Conservation (phyloP, 2,888 invertebrate species). For the Fabriciana adippe region DNA sequence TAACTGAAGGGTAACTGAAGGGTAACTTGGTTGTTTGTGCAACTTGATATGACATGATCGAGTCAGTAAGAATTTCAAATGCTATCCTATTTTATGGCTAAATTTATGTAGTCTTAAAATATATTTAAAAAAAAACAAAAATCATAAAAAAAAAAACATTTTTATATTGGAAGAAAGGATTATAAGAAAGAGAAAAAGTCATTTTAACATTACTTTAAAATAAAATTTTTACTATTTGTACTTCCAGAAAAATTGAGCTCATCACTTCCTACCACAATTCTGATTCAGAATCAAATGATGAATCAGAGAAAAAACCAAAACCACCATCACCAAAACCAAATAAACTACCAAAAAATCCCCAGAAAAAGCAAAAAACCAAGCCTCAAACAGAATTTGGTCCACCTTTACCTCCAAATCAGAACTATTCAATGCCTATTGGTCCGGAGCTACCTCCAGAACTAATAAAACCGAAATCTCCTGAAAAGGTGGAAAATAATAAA, state of each 20-base stretch:
- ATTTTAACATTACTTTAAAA: too few species aligned
- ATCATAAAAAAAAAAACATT: too few species aligned
- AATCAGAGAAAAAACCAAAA: slow-evolving; percentile 52
- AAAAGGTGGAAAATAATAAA: slow-evolving; percentile 40
- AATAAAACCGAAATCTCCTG: slow-evolving; percentile 45
- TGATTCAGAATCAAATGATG: slow-evolving; percentile 80
- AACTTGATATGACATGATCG: too few species aligned
- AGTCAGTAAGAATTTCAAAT: too few species aligned
- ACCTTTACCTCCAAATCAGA: slow-evolving; percentile 59
- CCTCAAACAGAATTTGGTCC: slow-evolving; percentile 62
- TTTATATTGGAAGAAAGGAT: too few species aligned
- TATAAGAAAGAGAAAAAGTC: too few species aligned
- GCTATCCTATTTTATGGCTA: too few species aligned
- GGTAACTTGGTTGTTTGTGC: too few species aligned
- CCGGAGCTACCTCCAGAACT: slow-evolving; percentile 65
- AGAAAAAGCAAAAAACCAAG: slow-evolving; percentile 61
- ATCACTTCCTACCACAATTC: slow-evolving; percentile 81
- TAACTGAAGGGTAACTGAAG: too few species aligned
- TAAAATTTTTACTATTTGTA: not conserved
- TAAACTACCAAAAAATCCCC: slow-evolving; percentile 45
- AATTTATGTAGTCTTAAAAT: too few species aligned
- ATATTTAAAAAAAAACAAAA: too few species aligned
- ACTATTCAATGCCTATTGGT: slow-evolving; percentile 67
- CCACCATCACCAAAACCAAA: slow-evolving; percentile 41
- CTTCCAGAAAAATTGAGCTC: slow-evolving; percentile 80